phyloP scores from a whole-genome alignment of 2,888 invertebrate species.

The Biston stratarius region DNA sequence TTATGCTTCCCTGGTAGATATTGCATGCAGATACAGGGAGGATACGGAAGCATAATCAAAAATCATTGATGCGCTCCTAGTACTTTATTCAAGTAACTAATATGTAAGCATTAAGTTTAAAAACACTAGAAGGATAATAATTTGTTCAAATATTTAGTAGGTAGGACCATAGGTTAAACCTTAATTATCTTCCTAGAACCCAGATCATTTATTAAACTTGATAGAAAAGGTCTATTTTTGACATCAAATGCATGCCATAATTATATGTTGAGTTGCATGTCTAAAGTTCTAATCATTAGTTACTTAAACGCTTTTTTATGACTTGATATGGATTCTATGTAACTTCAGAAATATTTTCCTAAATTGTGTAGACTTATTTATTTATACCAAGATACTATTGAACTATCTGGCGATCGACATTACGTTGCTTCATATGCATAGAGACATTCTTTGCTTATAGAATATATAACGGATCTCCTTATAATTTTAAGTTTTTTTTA shows the following conservation, averaged over 20 bases:
- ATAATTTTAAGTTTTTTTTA: no score
- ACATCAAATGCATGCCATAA: slow-evolving; percentile 24
- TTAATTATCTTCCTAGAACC: slow-evolving; percentile 32
- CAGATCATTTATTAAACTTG: slow-evolving; percentile 32
- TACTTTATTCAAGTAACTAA: background rate
- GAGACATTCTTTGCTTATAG: no score
- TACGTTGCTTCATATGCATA: no score
- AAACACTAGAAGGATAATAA: no score
- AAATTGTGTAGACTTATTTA: background rate
- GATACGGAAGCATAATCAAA: slow-evolving; percentile 21
- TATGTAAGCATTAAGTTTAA: no score
- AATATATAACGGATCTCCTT: no score
- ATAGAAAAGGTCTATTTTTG: slow-evolving; percentile 39
- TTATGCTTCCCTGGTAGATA: slow-evolving; percentile 68
- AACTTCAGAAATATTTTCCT: background rate
- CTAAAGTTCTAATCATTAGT: slow-evolving; percentile 23
- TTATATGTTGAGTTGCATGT: slow-evolving; percentile 31
- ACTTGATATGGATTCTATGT: slow-evolving; percentile 5
- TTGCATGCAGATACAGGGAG: slow-evolving; percentile 49
- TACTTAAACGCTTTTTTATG: slow-evolving; percentile 7
- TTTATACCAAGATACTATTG: slow-evolving; percentile 12
- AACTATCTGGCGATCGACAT: slow-evolving; percentile 6
- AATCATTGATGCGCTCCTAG: slow-evolving; percentile 3
- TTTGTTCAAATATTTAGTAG: background rate
- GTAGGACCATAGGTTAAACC: slow-evolving; percentile 3